Base-by-base conservation (phyloP, 2,113 vertebrate genomes). In the Salvelinus fontinalis region DNA sequence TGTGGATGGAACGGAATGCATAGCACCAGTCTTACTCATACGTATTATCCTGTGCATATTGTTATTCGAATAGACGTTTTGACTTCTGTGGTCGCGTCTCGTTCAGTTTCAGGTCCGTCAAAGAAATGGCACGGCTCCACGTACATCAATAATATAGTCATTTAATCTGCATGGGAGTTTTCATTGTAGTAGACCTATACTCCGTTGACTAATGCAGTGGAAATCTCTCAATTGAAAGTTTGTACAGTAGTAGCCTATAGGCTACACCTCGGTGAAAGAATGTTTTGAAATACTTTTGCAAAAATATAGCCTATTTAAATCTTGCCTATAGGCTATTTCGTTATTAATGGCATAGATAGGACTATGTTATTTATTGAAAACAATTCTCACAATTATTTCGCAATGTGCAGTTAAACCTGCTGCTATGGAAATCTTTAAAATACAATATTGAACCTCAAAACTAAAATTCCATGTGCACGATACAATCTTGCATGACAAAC, bases 31-130 rank as follows among this genome's bases (percentile, higher is more conserved):
- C 65, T 31, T 18, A 29, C 29, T 13, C 27, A 67, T 67, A 67
- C 5, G 27, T 18, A 18, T 5, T 54, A 5, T 54, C 51, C 18
- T 54, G 51, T 18, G 51, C 51, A 54, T 54, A 54, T 26, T 65
- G 4, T 67, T 27, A 67, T 27, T 29, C 16, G 11, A 22, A 54
- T 74, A 75, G 48, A 76, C 71, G 31, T 71, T 75, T 65, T 67
- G 71, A 39, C 71, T 24, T 51, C 60, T 57, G 75, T 9, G 29
- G 73, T 60, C 84, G 16, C 16, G 5, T 18, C 59, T 62, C 75
- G 51, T 34, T 29, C 67, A 18, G 31, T 20, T 54, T 54, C 67
- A 20, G 18, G 5, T 27, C 18, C 20, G 67, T 34, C 14, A 68
- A 18, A 68, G 31, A 68, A 39, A 68, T 67, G 67, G 24, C 26